Conservation (phyloP, 2,888 invertebrate genomes). For the Rhopalosiphum nymphaeae region DNA sequence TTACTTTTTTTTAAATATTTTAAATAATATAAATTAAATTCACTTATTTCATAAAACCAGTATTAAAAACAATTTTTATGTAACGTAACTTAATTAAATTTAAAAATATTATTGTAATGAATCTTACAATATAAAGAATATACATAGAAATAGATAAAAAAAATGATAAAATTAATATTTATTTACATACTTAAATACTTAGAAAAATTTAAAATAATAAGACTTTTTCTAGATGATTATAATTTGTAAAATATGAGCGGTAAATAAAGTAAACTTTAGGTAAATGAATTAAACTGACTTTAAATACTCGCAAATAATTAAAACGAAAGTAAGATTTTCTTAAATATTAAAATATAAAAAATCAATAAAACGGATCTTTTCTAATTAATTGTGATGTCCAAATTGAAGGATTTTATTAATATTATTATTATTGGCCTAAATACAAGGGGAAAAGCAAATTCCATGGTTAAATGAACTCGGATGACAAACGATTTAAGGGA, state of each 20-base stretch:
- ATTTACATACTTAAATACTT: background rate
- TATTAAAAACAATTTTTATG: background rate
- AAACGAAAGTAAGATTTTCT: background rate
- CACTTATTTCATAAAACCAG: background rate
- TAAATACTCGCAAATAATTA: background rate
- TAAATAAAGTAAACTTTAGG: background rate
- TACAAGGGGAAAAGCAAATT: conserved; percentile 34
- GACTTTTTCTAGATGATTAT: background rate
- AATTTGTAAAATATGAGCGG: background rate
- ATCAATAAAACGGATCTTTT: conserved; percentile 25
- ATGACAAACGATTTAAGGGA: conserved; percentile 58
- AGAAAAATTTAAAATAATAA: background rate
- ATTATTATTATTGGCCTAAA: background rate
- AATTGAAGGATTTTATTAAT: conserved; percentile 25
- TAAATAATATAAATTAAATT: background rate
- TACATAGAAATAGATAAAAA: background rate
- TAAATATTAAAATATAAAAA: background rate
- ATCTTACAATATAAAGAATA: background rate
- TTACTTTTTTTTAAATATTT: background rate
- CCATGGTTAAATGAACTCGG: conserved; percentile 63
- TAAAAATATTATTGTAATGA: background rate
- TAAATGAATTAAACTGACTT: background rate
- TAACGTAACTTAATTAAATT: too few species aligned
- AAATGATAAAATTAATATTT: too few species aligned
- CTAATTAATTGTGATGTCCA: conserved; percentile 45